Base-by-base conservation (phyloP, 2,888 invertebrate genomes). In the Keiferia lycopersicella region DNA sequence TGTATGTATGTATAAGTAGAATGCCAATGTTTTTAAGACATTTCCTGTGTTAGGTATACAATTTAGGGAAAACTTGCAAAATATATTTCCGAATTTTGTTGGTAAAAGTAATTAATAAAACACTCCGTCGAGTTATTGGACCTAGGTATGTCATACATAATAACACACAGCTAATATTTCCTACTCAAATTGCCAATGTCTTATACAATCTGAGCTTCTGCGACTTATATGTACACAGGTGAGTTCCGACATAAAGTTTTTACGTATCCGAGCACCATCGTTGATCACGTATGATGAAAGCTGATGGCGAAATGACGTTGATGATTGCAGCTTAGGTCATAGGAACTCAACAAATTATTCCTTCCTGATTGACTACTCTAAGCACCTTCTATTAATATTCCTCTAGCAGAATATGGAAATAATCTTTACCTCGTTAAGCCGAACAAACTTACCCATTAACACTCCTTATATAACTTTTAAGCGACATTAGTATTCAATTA, bases 401-500 rank as follows among this genome's bases (percentile, higher is more conserved):
- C 26, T 53, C 12, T n/a, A 14, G 1, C 0, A 14, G 26, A 53
- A 30, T n/a, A 26, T 26, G n/a, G 26, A 30, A 56, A 26, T 22
- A 12, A 26, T 56, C 26, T 34, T 6, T 34, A 26, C n/a, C 26
- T 34, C 26, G 34, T 56, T 56, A 53, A 26, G 7, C 30, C 53
- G 14, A 34, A 30, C n/a, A 26, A 30, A 30, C n/a, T 34, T 16
- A 56, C 11, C 26, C 26, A 16, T 34, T 34, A 53, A 53, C 51
- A 53, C 56, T 14, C 7, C 18, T 60, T 60, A 45, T 45, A 20
- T 45, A 41, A 60, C 22, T 12, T 12, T 34, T 34, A 30, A 53
- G 38, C 20, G 45, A 56, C 45, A 60, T 60, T 45, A 26, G 22
- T 45, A 60, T 60, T 64, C 18, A 56, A 56, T 61, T 56, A 56